Evolutionary conservation across 2,888 invertebrate genomes (phyloP).

Genomic region (Dione vanillae): DNA sequence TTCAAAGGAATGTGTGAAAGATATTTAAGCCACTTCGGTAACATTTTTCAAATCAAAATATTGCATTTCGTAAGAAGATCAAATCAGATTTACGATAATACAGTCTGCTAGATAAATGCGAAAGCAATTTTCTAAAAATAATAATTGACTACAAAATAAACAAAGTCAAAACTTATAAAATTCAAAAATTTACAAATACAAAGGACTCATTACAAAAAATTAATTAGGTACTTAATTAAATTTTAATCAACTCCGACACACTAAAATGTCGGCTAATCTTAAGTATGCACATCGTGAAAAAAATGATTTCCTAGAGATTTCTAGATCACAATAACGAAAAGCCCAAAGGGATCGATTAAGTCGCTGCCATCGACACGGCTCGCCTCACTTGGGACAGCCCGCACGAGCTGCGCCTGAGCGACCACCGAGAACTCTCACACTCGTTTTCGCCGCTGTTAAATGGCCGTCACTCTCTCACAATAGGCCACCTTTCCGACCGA

Average conservation of each 20-base stretch:
- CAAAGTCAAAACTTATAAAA: slow-evolving; percentile 67
- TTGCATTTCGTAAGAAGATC: slow-evolving; percentile 34
- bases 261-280: slow-evolving; percentile 47
- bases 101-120: slow-evolving; percentile 71
- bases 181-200: slow-evolving; percentile 55
- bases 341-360: slow-evolving; percentile 39
- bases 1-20: slow-evolving; percentile 61
- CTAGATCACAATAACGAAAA: slow-evolving; percentile 61
- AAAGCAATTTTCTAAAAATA: slow-evolving; percentile 57
- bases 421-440: slow-evolving; percentile 35
- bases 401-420: slow-evolving; percentile 46
- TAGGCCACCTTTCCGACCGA: slow-evolving; percentile 93
- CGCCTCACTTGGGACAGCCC: slow-evolving; percentile 33
- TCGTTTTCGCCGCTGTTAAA: background rate
- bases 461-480: slow-evolving; percentile 63
- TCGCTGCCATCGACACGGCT: slow-evolving; percentile 43
- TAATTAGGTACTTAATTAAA: slow-evolving; percentile 33
- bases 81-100: slow-evolving; percentile 40
- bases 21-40: slow-evolving; percentile 52
- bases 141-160: slow-evolving; percentile 62
- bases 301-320: slow-evolving; percentile 49
- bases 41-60: slow-evolving; percentile 36
- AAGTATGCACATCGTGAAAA: slow-evolving; percentile 45
- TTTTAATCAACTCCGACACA: background rate
- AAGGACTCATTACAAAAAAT: slow-evolving; percentile 59